Percentiles rank a stretch among this genome's conserved stretches.
Evolutionary conservation across 2,113 vertebrate species (phyloP).

Genomic region (Atlantisia rogersi): DNA sequence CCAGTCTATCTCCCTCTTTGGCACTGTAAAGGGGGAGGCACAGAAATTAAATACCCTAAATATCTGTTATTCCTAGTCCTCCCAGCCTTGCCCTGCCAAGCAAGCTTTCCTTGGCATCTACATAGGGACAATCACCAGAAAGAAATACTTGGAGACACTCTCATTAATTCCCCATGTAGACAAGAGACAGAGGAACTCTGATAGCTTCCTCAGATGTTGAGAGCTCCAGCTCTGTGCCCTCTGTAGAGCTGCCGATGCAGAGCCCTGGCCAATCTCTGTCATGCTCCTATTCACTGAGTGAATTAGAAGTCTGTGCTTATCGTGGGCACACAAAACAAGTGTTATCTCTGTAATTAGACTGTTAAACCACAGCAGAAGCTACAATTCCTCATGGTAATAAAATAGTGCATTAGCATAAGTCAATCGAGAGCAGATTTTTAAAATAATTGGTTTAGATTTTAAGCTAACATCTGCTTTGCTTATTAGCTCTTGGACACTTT

Average conservation of each 20-base stretch:
- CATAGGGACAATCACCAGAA: not conserved
- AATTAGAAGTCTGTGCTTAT: conserved; percentile 22
- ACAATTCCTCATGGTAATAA: conserved; percentile 17
- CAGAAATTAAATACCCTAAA: not conserved
- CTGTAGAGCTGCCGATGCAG: not conserved
- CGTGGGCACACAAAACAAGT: not conserved
- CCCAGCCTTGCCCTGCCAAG: no score
- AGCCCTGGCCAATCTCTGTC: not conserved
- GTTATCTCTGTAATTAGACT: conserved; percentile 46
- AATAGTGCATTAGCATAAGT: conserved; percentile 38
- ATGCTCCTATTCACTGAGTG: not conserved
- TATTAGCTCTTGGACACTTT: conserved; percentile 26
- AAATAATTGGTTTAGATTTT: conserved; percentile 61
- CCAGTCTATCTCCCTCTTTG: no score
- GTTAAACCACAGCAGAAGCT: conserved; percentile 14
- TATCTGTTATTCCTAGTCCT: not conserved
- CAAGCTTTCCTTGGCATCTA: not conserved
- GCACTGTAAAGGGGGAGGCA: not conserved
- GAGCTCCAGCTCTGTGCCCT: not conserved
- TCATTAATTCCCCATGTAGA: not conserved
- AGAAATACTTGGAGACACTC: not conserved
- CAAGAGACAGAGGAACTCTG: not conserved
- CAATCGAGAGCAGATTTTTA: conserved; percentile 37
- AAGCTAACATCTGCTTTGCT: conserved; percentile 38
- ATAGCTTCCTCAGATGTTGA: not conserved